These are phyloP conservation scores for Chaunax sp. DNA, from an alignment of 2,797 vertebrate species.

Conservation along the genomic window DNA sequence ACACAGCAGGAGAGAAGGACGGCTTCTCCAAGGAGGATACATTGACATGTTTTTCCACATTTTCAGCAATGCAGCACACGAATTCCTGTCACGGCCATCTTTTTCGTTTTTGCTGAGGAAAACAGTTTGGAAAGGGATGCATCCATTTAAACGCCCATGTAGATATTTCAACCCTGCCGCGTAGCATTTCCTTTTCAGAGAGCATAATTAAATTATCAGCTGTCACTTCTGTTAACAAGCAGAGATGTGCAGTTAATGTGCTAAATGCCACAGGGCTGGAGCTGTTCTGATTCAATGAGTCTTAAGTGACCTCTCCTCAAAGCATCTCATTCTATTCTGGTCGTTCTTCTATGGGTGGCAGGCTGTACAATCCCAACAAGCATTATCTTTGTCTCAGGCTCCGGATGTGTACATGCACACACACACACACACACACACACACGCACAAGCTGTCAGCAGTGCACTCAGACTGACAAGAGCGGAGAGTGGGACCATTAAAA, in stretches of 20 bases:
- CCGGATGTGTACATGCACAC: conserved; percentile 12
- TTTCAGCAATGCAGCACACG: conserved; percentile 14
- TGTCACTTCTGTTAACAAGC: conserved; percentile 60
- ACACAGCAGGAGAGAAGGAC: conserved; percentile 18
- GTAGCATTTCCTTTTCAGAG: conserved; percentile 47
- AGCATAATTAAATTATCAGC: conserved; percentile 67
- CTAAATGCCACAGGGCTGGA: conserved; percentile 61
- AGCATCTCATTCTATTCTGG: conserved; percentile 46
- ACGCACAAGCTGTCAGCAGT: conserved; percentile 14
- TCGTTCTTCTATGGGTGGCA: conserved; percentile 25
- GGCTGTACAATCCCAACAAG: conserved; percentile 54
- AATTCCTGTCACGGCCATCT: not conserved
- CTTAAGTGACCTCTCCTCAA: conserved; percentile 59
- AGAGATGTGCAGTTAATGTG: conserved; percentile 64
- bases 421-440: not conserved
- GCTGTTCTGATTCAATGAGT: conserved; percentile 63
- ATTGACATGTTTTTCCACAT: conserved; percentile 14
- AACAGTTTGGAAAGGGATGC: conserved; percentile 2
- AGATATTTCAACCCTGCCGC: conserved; percentile 37
- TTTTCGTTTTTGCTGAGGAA: not conserved
- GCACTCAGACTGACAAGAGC: conserved; percentile 17
- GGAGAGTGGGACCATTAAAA: conserved; percentile 28
- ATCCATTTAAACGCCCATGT: conserved; percentile 19
- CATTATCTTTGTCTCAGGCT: conserved; percentile 53
- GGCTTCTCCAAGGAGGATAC: conserved; percentile 11